phyloP scores from a whole-genome alignment of 2,888 invertebrate genomes.

The Nezara viridula region DNA sequence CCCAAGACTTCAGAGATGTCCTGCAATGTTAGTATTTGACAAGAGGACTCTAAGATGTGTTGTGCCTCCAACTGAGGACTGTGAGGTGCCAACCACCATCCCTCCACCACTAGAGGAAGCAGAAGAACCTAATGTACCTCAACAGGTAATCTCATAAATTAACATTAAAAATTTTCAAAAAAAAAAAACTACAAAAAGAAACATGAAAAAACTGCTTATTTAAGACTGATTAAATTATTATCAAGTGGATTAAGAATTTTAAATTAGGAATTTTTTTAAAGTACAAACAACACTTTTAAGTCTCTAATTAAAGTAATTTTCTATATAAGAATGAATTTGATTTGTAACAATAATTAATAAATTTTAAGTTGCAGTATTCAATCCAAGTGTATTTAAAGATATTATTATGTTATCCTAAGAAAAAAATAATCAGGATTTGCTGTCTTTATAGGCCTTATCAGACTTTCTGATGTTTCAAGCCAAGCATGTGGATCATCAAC shows the following conservation, averaged over 20 bases:
- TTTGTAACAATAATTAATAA: background rate
- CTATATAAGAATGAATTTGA: background rate
- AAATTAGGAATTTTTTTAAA: no score
- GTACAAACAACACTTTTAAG: background rate
- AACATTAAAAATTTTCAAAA: background rate
- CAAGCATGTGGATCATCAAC: no score
- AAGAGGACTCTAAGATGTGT: constrained; percentile 85
- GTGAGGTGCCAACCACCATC: constrained; percentile 72
- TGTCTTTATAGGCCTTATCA: no score
- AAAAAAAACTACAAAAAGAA: no score
- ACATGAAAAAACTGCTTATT: no score
- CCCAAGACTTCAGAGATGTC: constrained; percentile 90
- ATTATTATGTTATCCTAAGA: no score
- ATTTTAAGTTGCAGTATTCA: background rate
- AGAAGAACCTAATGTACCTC: constrained; percentile 66
- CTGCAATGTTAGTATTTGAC: constrained; percentile 92
- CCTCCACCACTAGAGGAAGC: constrained; percentile 75
- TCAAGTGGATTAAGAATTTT: background rate
- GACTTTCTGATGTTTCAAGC: no score
- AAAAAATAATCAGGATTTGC: no score
- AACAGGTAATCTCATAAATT: constrained; percentile 52
- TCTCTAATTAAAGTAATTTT: background rate
- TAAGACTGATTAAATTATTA: background rate
- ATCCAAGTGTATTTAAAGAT: background rate
- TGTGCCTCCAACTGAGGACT: constrained; percentile 91